Conservation (phyloP, 2,113 vertebrate genomes). For the Ia io region DNA sequence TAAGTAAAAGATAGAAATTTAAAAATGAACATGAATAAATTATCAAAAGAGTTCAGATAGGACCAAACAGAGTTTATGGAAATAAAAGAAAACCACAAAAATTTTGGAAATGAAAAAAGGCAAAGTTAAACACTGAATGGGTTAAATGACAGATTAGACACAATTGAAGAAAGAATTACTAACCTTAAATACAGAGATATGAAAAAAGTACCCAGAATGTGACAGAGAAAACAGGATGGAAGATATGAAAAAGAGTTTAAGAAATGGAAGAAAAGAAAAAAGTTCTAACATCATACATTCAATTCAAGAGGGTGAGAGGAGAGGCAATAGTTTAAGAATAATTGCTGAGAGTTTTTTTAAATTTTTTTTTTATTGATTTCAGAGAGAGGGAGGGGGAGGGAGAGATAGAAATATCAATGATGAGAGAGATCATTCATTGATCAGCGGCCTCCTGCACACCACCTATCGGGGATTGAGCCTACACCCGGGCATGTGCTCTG, state of each 20-base stretch:
- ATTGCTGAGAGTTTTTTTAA: not conserved
- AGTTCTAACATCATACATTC: not conserved
- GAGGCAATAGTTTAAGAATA: not conserved
- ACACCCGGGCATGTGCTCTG: too few relatives aligned
- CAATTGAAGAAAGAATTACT: not conserved
- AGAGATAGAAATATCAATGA: too few relatives aligned
- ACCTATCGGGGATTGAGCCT: too few relatives aligned
- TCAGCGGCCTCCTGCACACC: too few relatives aligned
- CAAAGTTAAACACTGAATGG: not conserved
- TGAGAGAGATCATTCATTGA: too few relatives aligned
- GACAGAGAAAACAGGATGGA: not conserved
- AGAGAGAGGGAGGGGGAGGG: too few relatives aligned
- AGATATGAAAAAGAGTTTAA: not conserved
- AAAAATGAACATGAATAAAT: not conserved
- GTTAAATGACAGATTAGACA: not conserved
- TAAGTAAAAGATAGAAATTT: not conserved
- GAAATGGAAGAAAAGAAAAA: not conserved
- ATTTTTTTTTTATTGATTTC: too few relatives aligned
- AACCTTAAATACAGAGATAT: not conserved
- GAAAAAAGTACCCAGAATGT: not conserved
- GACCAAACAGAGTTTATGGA: not conserved
- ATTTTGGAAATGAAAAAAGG: not conserved
- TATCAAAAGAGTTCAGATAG: not conserved
- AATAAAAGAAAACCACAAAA: not conserved
- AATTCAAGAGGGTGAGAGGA: not conserved